A percentile compares a stretch with the other conserved stretches of the same genome.
Conservation (phyloP, 2,113 vertebrate genomes). For the Grus americana region DNA sequence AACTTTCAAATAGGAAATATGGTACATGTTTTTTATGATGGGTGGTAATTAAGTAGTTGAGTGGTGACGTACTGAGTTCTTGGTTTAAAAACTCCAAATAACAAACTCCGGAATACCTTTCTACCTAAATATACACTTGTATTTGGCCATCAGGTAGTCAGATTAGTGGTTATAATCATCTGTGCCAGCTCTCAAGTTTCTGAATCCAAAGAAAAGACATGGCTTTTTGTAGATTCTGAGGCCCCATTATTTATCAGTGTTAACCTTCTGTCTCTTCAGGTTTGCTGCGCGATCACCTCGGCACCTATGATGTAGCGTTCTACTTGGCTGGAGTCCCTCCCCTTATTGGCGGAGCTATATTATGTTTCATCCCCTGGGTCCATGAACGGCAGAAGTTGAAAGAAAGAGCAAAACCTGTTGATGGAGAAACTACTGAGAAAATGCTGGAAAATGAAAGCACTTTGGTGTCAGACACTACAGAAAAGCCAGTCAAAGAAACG, state of each 20-base stretch:
- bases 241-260: background rate
- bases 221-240: background rate
- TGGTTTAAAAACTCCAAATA: background rate
- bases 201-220: background rate
- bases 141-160: background rate
- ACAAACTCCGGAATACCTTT: background rate
- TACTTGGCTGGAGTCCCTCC: constrained; percentile 95
- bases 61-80: background rate
- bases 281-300: constrained; percentile 84
- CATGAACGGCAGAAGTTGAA: constrained; percentile 76
- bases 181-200: background rate
- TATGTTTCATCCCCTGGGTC: constrained; percentile 93
- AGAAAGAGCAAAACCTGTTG: constrained; percentile 34
- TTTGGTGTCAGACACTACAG: constrained; percentile 27
- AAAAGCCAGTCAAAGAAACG: constrained; percentile 68
- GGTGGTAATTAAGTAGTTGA: background rate
- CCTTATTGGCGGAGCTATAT: constrained; percentile 86
- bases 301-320: constrained; percentile 88
- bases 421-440: constrained; percentile 74
- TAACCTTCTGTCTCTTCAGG: constrained; percentile 72
- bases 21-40: background rate
- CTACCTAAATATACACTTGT: background rate
- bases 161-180: background rate
- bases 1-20: background rate
- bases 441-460: constrained; percentile 78